Evolutionary conservation across 2,113 vertebrate species (phyloP).

Genomic region (Chamaetylas fuelleborni): DNA sequence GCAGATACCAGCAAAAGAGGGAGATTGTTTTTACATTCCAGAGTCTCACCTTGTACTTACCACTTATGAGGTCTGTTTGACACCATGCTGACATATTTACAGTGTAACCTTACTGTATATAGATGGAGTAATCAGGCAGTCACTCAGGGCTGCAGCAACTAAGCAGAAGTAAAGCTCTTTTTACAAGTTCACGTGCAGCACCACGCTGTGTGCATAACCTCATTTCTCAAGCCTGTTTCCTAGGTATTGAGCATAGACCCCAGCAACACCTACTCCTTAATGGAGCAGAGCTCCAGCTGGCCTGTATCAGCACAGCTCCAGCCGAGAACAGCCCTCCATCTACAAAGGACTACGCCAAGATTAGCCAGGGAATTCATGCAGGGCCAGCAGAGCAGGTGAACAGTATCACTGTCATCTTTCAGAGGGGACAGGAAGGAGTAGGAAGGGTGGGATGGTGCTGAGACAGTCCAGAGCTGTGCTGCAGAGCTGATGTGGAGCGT

Average conservation of each 20-base stretch:
- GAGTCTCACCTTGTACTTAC: conserved; percentile 42
- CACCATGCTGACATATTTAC: conserved; percentile 8
- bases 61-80: conserved; percentile 54
- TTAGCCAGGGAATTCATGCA: neutral
- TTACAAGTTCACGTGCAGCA: neutral
- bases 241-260: neutral
- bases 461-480: neutral
- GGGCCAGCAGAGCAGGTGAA: neutral
- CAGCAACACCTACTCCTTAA: conserved; percentile 34
- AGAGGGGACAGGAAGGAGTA: neutral
- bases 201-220: neutral
- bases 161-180: conserved; percentile 3
- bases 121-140: conserved; percentile 23
- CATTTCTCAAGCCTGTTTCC: conserved; percentile 36
- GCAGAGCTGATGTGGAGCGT: neutral
- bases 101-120: conserved; percentile 43
- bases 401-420: neutral
- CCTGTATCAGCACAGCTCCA: neutral
- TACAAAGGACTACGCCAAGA: neutral
- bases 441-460: neutral
- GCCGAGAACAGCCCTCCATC: neutral
- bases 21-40: conserved; percentile 20
- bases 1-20: neutral
- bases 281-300: conserved; percentile 33
- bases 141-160: neutral